Base-by-base conservation (phyloP, 2,888 invertebrate species). In the Pterostichus madidus region DNA sequence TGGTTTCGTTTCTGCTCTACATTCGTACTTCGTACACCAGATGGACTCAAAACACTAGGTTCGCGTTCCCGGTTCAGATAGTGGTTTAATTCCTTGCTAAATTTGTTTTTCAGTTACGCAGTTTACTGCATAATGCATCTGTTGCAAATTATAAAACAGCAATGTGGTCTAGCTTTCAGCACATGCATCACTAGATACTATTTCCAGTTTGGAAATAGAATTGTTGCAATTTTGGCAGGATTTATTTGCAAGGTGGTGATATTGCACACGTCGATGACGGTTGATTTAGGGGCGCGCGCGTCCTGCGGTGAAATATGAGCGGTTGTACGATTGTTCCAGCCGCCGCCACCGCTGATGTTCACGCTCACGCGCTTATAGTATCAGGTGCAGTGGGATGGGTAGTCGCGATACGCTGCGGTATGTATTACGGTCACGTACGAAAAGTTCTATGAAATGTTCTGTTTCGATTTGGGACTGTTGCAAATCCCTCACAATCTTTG, bases 401-500 rank as follows among this genome's bases (percentile, higher is more conserved):
- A 24, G 24, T 24, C 24, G 24, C 24, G 6, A 10, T 32, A 13
- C 31, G 64, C 32, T 39, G 39, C 39, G 39, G 87, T 87, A 85
- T 86, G 88, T 88, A 89, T 89, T 89, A 87, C 86, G 88, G 89
- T 89, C 89, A 89, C 89, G 89, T 89, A 89, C 87, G 88, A 88
- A 89, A 89, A 89, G 88, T 89, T 88, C 88, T 88, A 88, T 88
- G 89, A 88, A 89, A 89, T 88, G 89, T 88, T 89, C 89, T 88
- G 89, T 89, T 89, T 90, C 89, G 89, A 89, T 89, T 89, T 89
- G 90, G 89, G 89, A 89, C 88, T 87, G 87, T 86, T 87, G 88
- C 89, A 89, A 90, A 90, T 89, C 89, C 90, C 89, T 88, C 88
- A 89, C 89, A 89, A 90, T 90, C 90, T 89, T 89, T 86, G 75